phyloP scores from a whole-genome alignment of 1,140 invertebrate genomes.

The Temnothorax curvispinosus region DNA sequence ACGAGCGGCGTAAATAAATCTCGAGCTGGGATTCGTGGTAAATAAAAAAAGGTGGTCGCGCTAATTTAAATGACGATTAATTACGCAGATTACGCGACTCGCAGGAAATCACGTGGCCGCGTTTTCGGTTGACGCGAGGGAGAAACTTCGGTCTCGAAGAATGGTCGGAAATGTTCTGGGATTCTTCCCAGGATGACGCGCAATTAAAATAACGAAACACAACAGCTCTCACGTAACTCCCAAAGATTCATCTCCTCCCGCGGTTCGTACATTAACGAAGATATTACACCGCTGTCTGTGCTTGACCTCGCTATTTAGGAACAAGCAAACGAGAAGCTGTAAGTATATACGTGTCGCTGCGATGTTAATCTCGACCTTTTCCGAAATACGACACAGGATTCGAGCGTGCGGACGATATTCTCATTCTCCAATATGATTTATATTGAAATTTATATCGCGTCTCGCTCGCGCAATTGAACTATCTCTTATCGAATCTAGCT shows the following conservation, averaged over 20 bases:
- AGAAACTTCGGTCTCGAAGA: conserved; percentile 55
- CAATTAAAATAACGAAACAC: conserved; percentile 72
- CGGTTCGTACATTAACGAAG: conserved; percentile 50
- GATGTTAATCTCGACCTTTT: conserved; percentile 4
- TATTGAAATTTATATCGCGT: neutral
- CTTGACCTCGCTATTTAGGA: conserved; percentile 42
- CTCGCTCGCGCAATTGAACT: neutral
- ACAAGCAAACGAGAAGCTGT: neutral
- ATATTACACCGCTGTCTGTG: conserved; percentile 23
- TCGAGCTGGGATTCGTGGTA: neutral
- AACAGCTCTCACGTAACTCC: conserved; percentile 57
- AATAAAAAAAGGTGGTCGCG: neutral
- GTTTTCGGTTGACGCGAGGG: conserved; percentile 44
- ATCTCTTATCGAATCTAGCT: neutral
- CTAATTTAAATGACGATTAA: conserved; percentile 37
- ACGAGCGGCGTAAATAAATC: neutral
- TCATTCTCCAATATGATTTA: neutral
- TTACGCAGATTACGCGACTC: conserved; percentile 31
- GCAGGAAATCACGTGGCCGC: conserved; percentile 38
- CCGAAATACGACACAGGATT: neutral
- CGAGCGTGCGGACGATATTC: neutral
- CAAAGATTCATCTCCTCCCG: conserved; percentile 52
- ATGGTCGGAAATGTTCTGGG: conserved; percentile 75
- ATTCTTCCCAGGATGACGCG: conserved; percentile 72
- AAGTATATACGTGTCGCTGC: neutral